These are phyloP conservation scores for Cynopterus brachyotis DNA, from an alignment of 2,113 vertebrate genomes.

Conservation along the genomic window DNA sequence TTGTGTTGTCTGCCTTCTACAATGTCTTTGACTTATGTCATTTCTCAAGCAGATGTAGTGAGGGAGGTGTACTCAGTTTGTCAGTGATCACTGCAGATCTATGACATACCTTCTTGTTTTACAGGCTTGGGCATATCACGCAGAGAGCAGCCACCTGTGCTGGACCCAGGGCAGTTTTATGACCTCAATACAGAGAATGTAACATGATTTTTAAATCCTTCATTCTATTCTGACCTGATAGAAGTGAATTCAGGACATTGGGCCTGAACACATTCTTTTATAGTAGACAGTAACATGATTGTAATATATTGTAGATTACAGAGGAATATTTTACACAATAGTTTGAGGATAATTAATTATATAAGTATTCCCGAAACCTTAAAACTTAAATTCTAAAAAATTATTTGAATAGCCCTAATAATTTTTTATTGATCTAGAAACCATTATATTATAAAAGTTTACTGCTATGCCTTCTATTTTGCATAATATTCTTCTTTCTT, in stretches of 20 bases:
- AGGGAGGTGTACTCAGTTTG: not conserved
- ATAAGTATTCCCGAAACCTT: not conserved
- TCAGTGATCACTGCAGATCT: not conserved
- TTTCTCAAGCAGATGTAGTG: not conserved
- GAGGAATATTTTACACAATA: not conserved
- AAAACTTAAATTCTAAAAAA: not conserved
- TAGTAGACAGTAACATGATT: not conserved
- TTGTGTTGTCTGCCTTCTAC: not conserved
- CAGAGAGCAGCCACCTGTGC: conserved; percentile 53
- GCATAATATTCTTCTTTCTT: not conserved
- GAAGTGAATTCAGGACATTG: conserved; percentile 31
- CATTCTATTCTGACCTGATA: not conserved
- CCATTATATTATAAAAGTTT: not conserved
- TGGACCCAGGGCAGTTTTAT: conserved; percentile 60
- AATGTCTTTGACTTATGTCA: not conserved
- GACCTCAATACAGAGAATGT: conserved; percentile 58
- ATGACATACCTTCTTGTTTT: conserved; percentile 28
- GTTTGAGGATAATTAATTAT: not conserved
- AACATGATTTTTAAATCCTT: conserved; percentile 40
- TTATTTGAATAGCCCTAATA: not conserved
- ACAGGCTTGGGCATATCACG: not conserved
- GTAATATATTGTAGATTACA: not conserved
- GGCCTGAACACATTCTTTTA: not conserved
- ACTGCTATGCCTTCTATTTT: not conserved
- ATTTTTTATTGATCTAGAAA: not conserved